Evolutionary conservation across 2,113 vertebrate genomes (phyloP), one percentile per base, ranked within the genome.

Genomic region (Megalops atlanticus): DNA sequence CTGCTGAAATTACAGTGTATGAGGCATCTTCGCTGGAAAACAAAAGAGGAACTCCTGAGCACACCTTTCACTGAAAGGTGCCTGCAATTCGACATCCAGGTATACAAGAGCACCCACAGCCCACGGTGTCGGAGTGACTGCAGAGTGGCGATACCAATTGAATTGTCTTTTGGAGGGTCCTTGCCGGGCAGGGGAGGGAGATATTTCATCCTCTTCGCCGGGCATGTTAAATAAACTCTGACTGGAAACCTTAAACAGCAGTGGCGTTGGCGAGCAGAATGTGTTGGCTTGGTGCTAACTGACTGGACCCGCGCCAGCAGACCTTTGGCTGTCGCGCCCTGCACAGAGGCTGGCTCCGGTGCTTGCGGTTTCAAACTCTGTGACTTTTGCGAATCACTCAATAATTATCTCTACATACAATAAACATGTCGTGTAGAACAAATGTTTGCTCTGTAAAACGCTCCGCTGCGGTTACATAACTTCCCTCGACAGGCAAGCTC

Each of bases 331-430:
- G 76, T 74, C 80, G 79, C 79, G 80, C 71, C 36, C 84, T 33
- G 36, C n/a, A 64, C 72, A 52, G 40, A 78, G 85, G 82, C 85
- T 81, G 76, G 85, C 89, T 90, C 84, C 87, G 87, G 87, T 83
- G 86, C 85, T 90, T 86, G 86, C 84, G 89, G 90, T 91, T 91
- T 91, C 77, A 82, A 89, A 84, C 87, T 74, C 83, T 72, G 64
- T 85, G 85, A 87, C 83, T 90, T 89, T 80, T 77, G 76, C 74
- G 72, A 88, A 70, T 82, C 81, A 69, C 87, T 85, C 77, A 31
- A 78, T 81, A 85, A 84, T 89, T 88, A 87, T 85, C 83, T 85
- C 82, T 84, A 87, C 78, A 89, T 89, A 87, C 81, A 86, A 81
- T 92, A 89, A 92, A 88, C 87, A 86, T 74, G 45, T 38, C 35